phyloP scores from a whole-genome alignment of 2,113 vertebrate species.

The Pseudopipra pipra region DNA sequence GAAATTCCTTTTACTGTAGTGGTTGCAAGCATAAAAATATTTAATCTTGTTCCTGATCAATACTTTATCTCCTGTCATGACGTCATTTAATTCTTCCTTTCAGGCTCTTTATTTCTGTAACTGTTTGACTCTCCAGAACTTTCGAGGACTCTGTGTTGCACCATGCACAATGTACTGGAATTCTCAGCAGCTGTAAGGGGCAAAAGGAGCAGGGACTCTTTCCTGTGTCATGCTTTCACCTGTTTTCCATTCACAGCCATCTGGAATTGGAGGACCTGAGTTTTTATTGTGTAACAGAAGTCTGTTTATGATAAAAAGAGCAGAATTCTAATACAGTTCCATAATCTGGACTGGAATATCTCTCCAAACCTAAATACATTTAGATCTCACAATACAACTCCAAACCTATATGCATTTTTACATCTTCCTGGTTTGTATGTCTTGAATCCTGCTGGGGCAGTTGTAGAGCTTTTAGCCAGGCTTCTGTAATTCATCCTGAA shows the following conservation, averaged over 20 bases:
- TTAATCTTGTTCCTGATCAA: conserved; percentile 13
- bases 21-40: not conserved
- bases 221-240: not conserved
- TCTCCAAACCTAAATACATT: not conserved
- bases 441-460: not conserved
- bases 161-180: not conserved
- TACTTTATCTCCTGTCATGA: not conserved
- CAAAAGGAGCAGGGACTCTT: not conserved
- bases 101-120: not conserved
- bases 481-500: not conserved
- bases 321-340: not conserved
- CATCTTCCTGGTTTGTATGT: not conserved
- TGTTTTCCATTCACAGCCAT: not conserved
- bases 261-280: not conserved
- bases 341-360: not conserved
- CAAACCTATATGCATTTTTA: not conserved
- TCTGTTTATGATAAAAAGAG: not conserved
- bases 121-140: not conserved
- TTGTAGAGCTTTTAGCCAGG: not conserved
- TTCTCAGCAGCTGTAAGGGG: not conserved
- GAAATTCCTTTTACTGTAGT: not conserved
- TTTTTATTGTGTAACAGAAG: not conserved
- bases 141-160: not conserved
- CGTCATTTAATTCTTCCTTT: not conserved
- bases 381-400: not conserved